Evolutionary conservation across 2,113 vertebrate species (phyloP), one percentile per base, ranked within the genome.

Genomic region (Amblyopsis rosae): DNA sequence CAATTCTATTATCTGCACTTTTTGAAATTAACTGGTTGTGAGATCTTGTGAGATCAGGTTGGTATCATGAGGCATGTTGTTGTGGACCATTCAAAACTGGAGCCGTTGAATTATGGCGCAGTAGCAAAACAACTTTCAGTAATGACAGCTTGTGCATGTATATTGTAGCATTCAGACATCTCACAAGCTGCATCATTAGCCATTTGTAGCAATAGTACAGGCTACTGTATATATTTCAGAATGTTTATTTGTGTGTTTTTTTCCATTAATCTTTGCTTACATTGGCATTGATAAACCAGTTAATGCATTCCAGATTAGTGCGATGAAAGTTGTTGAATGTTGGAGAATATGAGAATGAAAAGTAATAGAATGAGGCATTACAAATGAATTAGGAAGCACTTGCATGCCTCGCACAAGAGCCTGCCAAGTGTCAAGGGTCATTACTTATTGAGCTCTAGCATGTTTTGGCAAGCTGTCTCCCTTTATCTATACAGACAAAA

Each of bases 261-360:
- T 73, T 62, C 65, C 61, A 75, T 82, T 83, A 75, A 86, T 78
- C 76, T 72, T 59, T 76, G 66, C 70, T 79, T 61, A 65, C 62
- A 57, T 72, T 60, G 60, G 46, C 55, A 51, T 47, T 58, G 67
- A 64, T 56, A 60, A 80, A 67, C 58, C 72, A 70, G 67, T 56
- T 72, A 76, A 85, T 87, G 80, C 82, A 85, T 87, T 80, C 82
- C 73, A 71, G 76, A 79, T 26, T 70, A 81, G 80, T 60, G 2
- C 13, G 16, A 67, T 65, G 48, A 59, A 68, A 67, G 67, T 50
- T 61, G 59, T 46, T 51, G 61, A 51, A 62, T 74, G 59, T 62
- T 59, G 61, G 58, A 57, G 59, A 68, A 62, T 60, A 71, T 41
- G 5, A 47, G 47, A 54, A 57, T 64, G 49, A 17, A 12, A 4